phyloP scores from a whole-genome alignment of 2,797 vertebrate genomes.

The Syngnathus acus region DNA sequence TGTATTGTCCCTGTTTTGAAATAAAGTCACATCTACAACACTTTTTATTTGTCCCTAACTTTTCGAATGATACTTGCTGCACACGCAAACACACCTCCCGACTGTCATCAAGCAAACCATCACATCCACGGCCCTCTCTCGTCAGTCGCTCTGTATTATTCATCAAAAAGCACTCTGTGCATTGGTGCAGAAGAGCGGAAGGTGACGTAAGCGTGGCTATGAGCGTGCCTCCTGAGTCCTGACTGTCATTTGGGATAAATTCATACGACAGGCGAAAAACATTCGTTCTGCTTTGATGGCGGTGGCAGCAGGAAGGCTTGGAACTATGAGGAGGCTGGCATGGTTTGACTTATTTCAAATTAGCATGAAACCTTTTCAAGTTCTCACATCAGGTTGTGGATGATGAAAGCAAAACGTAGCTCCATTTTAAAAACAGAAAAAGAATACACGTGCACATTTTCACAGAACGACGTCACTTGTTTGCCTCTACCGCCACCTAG shows the following conservation, averaged over 20 bases:
- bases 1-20: conserved; percentile 2
- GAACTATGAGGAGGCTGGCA: conserved; percentile 4
- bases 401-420: not conserved
- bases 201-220: conserved; percentile 61
- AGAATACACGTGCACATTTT: not conserved
- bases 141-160: conserved; percentile 65
- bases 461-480: not conserved
- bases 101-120: conserved; percentile 25
- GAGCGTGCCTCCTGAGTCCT: conserved; percentile 31
- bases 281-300: conserved; percentile 33
- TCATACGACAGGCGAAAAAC: conserved; percentile 33
- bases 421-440: not conserved
- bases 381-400: not conserved
- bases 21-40: conserved; percentile 2
- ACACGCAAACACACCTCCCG: not conserved
- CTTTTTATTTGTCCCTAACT: conserved; percentile 13
- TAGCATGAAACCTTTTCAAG: not conserved
- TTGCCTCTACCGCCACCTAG: not conserved
- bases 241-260: conserved; percentile 46
- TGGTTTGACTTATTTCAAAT: not conserved
- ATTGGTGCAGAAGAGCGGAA: conserved; percentile 58
- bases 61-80: not conserved
- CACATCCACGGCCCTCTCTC: conserved; percentile 31
- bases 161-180: conserved; percentile 69
- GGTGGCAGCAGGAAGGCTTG: conserved; percentile 10